A percentile compares a stretch with the other conserved stretches of the same genome.
Evolutionary conservation across 2,888 invertebrate species (phyloP).

Genomic region (Chloroclysta siterata): DNA sequence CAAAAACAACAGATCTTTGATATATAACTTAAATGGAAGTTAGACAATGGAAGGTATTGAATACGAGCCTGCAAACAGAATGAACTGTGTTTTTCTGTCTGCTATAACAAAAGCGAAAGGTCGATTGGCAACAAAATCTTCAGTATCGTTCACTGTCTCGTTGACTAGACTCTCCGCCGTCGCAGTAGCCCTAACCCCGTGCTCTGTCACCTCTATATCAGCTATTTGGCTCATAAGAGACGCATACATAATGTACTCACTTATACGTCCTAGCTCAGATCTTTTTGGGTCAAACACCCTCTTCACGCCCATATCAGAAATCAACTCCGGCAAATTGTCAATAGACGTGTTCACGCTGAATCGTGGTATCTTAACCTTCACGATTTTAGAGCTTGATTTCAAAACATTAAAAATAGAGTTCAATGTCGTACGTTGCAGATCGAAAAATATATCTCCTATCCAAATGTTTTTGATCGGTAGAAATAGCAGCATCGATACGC

Average conservation of each 20-base stretch:
- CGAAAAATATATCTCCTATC: constrained; percentile 57
- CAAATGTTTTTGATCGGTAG: constrained; percentile 50
- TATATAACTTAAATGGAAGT: constrained; percentile 11
- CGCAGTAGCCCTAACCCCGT: constrained; percentile 50
- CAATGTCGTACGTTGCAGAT: constrained; percentile 56
- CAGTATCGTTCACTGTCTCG: constrained; percentile 32
- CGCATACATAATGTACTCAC: constrained; percentile 56
- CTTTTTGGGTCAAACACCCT: constrained; percentile 62
- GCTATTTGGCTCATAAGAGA: constrained; percentile 64
- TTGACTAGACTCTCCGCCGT: constrained; percentile 47
- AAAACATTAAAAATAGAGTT: constrained; percentile 58
- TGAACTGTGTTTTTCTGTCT: constrained; percentile 62
- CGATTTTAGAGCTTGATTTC: constrained; percentile 46
- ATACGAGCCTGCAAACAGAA: constrained; percentile 68
- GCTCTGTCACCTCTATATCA: constrained; percentile 62
- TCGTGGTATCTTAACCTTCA: constrained; percentile 62
- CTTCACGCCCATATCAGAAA: constrained; percentile 67
- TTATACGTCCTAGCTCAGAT: constrained; percentile 61
- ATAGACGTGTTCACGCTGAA: constrained; percentile 59
- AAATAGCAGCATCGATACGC: constrained; percentile 63
- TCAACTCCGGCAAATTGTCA: constrained; percentile 61
- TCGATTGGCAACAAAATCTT: constrained; percentile 56
- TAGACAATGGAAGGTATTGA: constrained; percentile 53
- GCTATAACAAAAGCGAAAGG: constrained; percentile 67
- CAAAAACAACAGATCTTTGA: constrained; percentile 4